Evolutionary conservation across 92 coral and sea anemone genomes (phyloP), one percentile per base, ranked within the genome.

Genomic region (Paragorgia papillata): DNA sequence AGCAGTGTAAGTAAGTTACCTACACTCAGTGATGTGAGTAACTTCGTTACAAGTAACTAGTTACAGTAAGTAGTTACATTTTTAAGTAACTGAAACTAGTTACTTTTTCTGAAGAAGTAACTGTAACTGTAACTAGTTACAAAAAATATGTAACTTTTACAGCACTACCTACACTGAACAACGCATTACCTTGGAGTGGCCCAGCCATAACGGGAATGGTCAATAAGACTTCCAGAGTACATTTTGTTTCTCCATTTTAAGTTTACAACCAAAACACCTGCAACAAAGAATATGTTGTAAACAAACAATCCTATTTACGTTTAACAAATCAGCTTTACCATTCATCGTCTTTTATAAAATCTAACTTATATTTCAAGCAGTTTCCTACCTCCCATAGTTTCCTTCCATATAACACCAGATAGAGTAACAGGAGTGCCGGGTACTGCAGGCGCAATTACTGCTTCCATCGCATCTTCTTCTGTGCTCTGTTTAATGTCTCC

Each of bases 231-330:
- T 12, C 97, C 97, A 76, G 88, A 83, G 69, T 90, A 93, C 5
- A 77, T 88, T 85, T 90, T 93, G 92, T 93, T 88, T 54, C 97
- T 90, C 96, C 97, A 93, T 57, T 93, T 91, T 54, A 93, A 80
- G 48, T 93, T 93, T 17, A 93, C 96, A 67, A 93, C 97, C 57
- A 93, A 57, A n/a, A 93, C 96, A 34, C 97, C 97, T 93, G 46
- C 28, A 73, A 69, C 18, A 83, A 0, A 55, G n/a, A n/a, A n/a
- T n/a, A n/a, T n/a, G n/a, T n/a, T n/a, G n/a, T n/a, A n/a, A n/a
- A n/a, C n/a, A n/a, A n/a, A n/a, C n/a, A n/a, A n/a, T n/a, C n/a
- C n/a, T n/a, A n/a, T n/a, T n/a, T n/a, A n/a, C n/a, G n/a, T n/a
- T n/a, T n/a, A n/a, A n/a, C n/a, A n/a, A n/a, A n/a, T n/a, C n/a